Conservation (phyloP, 2,797 vertebrate species). For the Distichodus sexfasciatus region DNA sequence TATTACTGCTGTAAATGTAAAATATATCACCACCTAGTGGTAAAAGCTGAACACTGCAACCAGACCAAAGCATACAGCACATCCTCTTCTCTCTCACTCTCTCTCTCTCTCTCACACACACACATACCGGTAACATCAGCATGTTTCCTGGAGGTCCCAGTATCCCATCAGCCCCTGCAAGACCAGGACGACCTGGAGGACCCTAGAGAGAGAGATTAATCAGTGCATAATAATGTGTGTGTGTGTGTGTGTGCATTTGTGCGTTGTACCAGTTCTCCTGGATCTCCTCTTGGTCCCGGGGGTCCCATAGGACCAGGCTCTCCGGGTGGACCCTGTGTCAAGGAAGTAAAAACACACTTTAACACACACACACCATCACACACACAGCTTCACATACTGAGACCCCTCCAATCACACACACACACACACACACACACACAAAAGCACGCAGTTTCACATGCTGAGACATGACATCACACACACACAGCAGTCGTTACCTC, state of each 20-base stretch:
- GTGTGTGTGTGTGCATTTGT: conserved; percentile 12
- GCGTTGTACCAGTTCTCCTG: conserved; percentile 78
- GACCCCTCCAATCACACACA: conserved; percentile 3
- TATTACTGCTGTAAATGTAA: too few relatives aligned
- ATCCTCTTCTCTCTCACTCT: conserved; percentile 13
- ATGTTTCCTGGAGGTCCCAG: conserved; percentile 93
- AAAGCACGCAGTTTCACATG: too few relatives aligned
- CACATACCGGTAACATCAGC: conserved; percentile 86
- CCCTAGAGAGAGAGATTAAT: conserved; percentile 73
- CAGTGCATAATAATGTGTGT: not conserved
- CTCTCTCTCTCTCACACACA: conserved; percentile 21
- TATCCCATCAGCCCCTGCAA: conserved; percentile 91
- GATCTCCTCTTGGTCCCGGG: conserved; percentile 76
- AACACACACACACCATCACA: not conserved
- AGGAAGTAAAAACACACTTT: not conserved
- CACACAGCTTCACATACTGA: conserved; percentile 4
- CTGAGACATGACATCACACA: too few relatives aligned
- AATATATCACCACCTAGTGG: conserved; percentile 32
- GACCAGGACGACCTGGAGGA: conserved; percentile 83
- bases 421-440: conserved; percentile 26
- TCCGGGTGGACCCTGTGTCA: conserved; percentile 75
- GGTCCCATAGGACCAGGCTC: conserved; percentile 78
- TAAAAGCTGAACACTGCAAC: not conserved
- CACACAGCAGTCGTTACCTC: conserved; percentile 54
- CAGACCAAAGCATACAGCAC: not conserved